Percentiles rank a stretch among this genome's conserved stretches.
Conservation (phyloP, 2,888 invertebrate species). For the Drosophila prolongata region DNA sequence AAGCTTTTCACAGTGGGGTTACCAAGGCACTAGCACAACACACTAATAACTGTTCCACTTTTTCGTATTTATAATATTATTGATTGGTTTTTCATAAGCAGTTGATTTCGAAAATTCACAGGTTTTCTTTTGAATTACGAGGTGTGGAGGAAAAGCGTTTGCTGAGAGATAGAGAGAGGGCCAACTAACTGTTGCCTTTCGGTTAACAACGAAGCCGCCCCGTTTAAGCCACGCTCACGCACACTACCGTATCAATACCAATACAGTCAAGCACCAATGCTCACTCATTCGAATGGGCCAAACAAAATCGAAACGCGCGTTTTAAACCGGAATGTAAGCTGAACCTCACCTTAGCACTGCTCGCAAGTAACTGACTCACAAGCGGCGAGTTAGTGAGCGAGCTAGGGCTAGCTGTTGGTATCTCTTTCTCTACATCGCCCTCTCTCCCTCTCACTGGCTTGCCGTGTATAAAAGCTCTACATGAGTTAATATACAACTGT, state of each 20-base stretch:
- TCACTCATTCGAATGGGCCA: constrained; percentile 15
- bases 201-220: constrained; percentile 36
- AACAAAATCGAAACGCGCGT: constrained; percentile 35
- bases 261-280: constrained; percentile 20
- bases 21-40: constrained; percentile 63
- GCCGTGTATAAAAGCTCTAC: constrained; percentile 27
- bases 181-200: constrained; percentile 68
- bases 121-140: constrained; percentile 7
- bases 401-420: constrained; percentile 60
- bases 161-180: constrained; percentile 17
- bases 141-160: constrained; percentile 2
- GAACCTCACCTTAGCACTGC: constrained; percentile 70
- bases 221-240: constrained; percentile 66
- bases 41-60: constrained; percentile 57
- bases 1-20: constrained; percentile 49
- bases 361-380: constrained; percentile 70
- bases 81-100: constrained; percentile 16
- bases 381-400: constrained; percentile 26
- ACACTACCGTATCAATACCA: constrained; percentile 7
- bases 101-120: constrained; percentile 10
- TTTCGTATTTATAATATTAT: constrained; percentile 39
- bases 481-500: constrained; percentile 26
- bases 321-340: constrained; percentile 31
- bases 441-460: constrained; percentile 24
- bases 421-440: constrained; percentile 37